Base-by-base conservation (phyloP, 1,140 invertebrate species). In the Rhynchophorus ferrugineus region DNA sequence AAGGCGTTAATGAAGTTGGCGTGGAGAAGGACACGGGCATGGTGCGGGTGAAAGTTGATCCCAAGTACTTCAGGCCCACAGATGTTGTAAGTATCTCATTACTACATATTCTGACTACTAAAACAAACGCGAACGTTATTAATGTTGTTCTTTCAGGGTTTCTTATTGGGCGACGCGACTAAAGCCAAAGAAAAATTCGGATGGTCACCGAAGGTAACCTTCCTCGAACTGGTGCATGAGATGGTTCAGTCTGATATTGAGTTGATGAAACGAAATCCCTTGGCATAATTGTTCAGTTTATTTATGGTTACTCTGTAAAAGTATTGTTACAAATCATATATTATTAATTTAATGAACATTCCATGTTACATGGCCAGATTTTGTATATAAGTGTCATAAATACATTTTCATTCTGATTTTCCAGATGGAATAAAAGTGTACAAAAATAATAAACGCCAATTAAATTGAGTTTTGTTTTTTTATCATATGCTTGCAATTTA, bases 1-100 rank as follows among this genome's bases (percentile, higher is more conserved):
- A 75, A 55, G 95, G 91, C 0, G 71, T 85, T 0, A 69, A 87
- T 43, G 95, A 99, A 76, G 81, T 91, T 16, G 95, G 94, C 1
- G 83, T 84, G 56, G 92, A 99, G 70, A 83, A 84, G 51, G 77
- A 74, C 13, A 86, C 84, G 0, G 87, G 82, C 1, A 76, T 84
- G 55, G 68, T 97, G n/a, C 78, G 95, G 9, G 85, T 99, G 8
- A 82, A 79, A 67, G 81, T 99, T 11, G 97, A 98, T 75, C 80
- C 89, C 0, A 95, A 95, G 70, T 98, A 88, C 74, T 98, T 97
- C 68, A 78, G 96, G 46, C 96, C 96, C 19, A 95, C 96, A 3
- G 95, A 98, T 89, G 96, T 99, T 62, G 90, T 93, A 73, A 83
- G 88, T 79, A 49, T 59, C n/a, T 8, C 24, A 17, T 2, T 11